phyloP scores from a whole-genome alignment of 2,113 vertebrate genomes.

The Tragelaphus buxtoni region DNA sequence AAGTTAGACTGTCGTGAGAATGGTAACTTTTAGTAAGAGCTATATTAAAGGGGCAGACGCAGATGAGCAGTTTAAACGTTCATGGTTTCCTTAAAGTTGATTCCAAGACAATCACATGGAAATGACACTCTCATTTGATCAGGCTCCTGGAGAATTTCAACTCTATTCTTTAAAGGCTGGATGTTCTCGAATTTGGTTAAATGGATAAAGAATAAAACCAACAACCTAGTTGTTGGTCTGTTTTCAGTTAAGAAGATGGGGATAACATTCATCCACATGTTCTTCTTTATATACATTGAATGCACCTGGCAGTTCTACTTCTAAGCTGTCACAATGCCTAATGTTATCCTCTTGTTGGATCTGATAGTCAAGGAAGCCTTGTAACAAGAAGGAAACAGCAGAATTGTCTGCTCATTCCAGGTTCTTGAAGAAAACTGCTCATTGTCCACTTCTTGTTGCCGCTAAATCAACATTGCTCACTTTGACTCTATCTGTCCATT shows the following conservation, averaged over 20 bases:
- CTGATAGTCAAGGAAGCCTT: not conserved
- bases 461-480: not conserved
- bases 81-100: not conserved
- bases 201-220: not conserved
- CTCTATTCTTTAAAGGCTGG: not conserved
- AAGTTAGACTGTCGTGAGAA: not conserved
- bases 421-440: not conserved
- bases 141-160: not conserved
- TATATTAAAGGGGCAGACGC: not conserved
- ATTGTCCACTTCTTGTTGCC: not conserved
- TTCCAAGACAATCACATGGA: not conserved
- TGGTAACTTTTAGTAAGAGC: not conserved
- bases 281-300: not conserved
- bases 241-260: not conserved
- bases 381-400: not conserved
- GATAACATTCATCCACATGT: not conserved
- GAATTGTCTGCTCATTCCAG: not conserved
- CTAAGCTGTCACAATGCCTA: not conserved
- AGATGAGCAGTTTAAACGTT: not conserved
- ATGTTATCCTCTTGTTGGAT: not conserved
- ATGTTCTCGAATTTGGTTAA: not conserved
- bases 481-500: not conserved
- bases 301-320: not conserved
- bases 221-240: not conserved
- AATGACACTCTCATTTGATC: not conserved